Evolutionary conservation across 2,113 vertebrate species (phyloP).

Genomic region (Redunca redunca): DNA sequence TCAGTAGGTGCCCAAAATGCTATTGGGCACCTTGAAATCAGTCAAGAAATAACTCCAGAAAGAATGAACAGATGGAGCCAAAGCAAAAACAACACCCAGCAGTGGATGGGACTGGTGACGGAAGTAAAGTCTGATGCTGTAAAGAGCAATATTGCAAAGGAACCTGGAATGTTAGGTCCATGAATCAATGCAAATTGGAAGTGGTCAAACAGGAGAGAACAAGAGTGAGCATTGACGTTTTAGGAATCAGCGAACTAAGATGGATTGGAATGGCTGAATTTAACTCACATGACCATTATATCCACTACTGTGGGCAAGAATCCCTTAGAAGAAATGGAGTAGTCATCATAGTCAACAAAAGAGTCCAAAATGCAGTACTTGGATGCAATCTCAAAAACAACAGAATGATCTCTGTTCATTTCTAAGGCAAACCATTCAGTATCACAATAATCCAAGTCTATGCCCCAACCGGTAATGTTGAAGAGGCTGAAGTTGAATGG

Average conservation of each 20-base stretch:
- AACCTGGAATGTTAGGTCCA: background rate
- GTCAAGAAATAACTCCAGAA: background rate
- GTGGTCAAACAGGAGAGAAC: background rate
- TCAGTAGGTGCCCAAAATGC: background rate
- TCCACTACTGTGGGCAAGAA: background rate
- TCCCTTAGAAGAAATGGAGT: background rate
- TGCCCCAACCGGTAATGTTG: accelerated
- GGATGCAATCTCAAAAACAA: background rate
- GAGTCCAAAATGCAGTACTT: background rate
- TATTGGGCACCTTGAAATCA: background rate
- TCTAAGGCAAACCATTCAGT: background rate
- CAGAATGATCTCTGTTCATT: background rate
- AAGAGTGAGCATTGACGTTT: background rate
- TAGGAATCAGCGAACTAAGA: background rate
- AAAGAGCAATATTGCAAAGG: background rate
- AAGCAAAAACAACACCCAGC: background rate
- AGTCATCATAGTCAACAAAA: background rate
- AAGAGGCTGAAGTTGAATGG: background rate
- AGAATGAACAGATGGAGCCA: background rate
- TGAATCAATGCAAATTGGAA: background rate
- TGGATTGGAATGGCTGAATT: background rate
- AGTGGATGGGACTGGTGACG: background rate
- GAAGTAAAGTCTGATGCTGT: background rate
- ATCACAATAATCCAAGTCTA: background rate
- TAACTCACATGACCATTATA: background rate